A percentile compares a stretch with the other conserved stretches of the same genome.
These are phyloP conservation scores for Hippasteria phrygiana DNA, from an alignment of 53 echinoderm and acorn worm species.

Conservation along the genomic window DNA sequence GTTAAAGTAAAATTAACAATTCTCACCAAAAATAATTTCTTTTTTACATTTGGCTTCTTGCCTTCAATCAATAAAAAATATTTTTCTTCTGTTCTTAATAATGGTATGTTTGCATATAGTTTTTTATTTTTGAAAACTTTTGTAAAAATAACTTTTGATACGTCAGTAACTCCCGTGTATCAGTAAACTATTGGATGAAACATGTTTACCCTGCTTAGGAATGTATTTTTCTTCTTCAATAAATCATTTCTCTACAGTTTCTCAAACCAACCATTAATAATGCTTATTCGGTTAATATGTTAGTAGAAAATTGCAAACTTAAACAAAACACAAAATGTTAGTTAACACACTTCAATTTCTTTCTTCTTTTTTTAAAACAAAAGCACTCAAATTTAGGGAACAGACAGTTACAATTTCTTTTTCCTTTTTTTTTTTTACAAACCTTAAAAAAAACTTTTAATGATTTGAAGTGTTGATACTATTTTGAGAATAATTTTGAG, in stretches of 20 bases:
- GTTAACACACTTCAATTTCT: background rate
- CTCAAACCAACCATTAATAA: background rate
- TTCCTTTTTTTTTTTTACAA: too few species aligned
- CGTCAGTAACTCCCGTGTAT: too few species aligned
- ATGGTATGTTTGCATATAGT: slow-evolving; percentile 20
- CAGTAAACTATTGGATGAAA: background rate
- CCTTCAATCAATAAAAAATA: slow-evolving; percentile 30
- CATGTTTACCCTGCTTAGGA: background rate
- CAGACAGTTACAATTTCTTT: too few species aligned
- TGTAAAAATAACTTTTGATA: slow-evolving; percentile 8
- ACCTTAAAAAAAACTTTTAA: too few species aligned
- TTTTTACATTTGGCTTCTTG: background rate
- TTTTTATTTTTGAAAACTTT: background rate
- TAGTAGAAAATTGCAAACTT: slow-evolving; percentile 3
- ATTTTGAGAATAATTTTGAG: too few species aligned
- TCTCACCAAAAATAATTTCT: slow-evolving; percentile 16
- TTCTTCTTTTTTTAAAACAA: background rate
- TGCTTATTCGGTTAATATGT: background rate
- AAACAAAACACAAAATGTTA: slow-evolving; percentile 18
- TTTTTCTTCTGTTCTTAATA: slow-evolving; percentile 1
- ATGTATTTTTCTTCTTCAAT: slow-evolving; percentile 9
- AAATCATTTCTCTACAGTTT: background rate
- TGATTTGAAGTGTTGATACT: too few species aligned
- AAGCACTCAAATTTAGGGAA: too few species aligned
- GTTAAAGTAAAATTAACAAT: background rate